These are phyloP conservation scores for Eurytoma californica DNA, from an alignment of 2,888 invertebrate species.

Conservation along the genomic window DNA sequence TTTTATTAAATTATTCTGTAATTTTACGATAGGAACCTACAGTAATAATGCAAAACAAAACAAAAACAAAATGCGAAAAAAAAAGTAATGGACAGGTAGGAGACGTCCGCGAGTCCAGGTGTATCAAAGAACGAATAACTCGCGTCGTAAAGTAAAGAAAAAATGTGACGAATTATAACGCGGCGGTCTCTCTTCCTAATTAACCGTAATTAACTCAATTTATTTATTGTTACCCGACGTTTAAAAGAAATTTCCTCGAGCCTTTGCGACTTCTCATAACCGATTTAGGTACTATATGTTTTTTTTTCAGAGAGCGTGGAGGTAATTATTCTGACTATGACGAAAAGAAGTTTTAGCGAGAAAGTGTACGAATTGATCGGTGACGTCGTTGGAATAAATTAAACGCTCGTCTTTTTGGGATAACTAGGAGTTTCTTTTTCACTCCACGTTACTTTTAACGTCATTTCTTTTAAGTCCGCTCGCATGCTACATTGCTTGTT, in stretches of 20 bases:
- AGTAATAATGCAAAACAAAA: conserved; percentile 52
- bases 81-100: conserved; percentile 32
- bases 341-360: conserved; percentile 14
- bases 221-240: conserved; percentile 62
- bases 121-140: conserved; percentile 12
- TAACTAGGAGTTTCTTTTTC: conserved; percentile 38
- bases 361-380: background rate
- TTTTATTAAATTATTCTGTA: conserved; percentile 73
- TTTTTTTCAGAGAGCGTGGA: conserved; percentile 53
- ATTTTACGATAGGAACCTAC: conserved; percentile 62
- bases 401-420: conserved; percentile 31
- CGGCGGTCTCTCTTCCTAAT: conserved; percentile 55
- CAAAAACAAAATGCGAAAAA: conserved; percentile 30
- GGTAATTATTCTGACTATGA: conserved; percentile 47
- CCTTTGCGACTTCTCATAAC: conserved; percentile 59
- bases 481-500: conserved; percentile 32
- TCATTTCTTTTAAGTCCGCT: conserved; percentile 40
- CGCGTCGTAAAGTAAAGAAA: conserved; percentile 16
- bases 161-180: conserved; percentile 31
- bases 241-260: conserved; percentile 54
- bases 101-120: conserved; percentile 22
- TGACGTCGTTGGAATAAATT: background rate
- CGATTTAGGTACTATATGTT: conserved; percentile 57
- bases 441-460: conserved; percentile 1
- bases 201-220: conserved; percentile 56